Evolutionary conservation across 2,113 vertebrate species (phyloP).

Genomic region (Tylochromis polylepis): DNA sequence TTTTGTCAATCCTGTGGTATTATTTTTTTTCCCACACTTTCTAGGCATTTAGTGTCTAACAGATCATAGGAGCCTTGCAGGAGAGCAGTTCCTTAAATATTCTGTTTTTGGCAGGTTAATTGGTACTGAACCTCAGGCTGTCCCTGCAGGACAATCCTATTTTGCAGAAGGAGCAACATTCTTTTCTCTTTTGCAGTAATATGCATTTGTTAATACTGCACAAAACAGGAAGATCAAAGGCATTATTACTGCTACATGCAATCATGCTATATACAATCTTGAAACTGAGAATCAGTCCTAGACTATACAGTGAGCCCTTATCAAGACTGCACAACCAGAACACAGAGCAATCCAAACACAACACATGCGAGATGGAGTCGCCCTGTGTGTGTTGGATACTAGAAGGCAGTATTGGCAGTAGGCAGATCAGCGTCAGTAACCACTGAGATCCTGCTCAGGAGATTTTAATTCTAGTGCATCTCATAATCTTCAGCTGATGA

Average conservation of each 20-base stretch:
- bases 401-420: background rate
- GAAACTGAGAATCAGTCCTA: background rate
- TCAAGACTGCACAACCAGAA: background rate
- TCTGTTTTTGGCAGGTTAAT: background rate
- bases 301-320: background rate
- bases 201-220: background rate
- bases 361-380: background rate
- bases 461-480: background rate
- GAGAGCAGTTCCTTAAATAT: background rate
- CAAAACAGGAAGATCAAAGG: background rate
- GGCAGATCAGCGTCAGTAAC: background rate
- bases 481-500: background rate
- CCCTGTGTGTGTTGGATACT: background rate
- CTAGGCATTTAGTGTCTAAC: background rate
- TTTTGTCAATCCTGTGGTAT: background rate
- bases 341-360: background rate
- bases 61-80: background rate
- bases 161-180: background rate
- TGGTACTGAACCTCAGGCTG: background rate
- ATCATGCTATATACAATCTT: background rate
- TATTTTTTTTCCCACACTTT: background rate
- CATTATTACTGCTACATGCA: background rate
- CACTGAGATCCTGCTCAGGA: background rate
- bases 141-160: background rate
- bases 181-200: background rate